phyloP scores from a whole-genome alignment of 2,888 invertebrate species.

The Lissonota sp. region DNA sequence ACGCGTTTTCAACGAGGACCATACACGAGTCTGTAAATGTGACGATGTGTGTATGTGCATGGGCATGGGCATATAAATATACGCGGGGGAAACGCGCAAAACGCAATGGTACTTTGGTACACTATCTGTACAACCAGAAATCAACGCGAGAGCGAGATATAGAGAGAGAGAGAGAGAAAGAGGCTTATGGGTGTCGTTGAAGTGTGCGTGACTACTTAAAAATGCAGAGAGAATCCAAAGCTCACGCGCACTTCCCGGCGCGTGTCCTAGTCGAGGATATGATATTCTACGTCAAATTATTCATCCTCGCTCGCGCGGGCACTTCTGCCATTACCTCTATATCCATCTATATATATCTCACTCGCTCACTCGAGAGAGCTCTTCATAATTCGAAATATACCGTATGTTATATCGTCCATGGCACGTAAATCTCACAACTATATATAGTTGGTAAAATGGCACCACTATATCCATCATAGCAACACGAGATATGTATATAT shows the following conservation, averaged over 20 bases:
- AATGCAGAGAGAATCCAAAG: conserved; percentile 65
- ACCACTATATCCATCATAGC: conserved; percentile 55
- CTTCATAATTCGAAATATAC: conserved; percentile 38
- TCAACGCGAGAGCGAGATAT: conserved; percentile 9
- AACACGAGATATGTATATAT: conserved; percentile 17
- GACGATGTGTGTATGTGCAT: not conserved
- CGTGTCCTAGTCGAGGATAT: conserved; percentile 64
- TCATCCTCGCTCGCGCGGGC: conserved; percentile 46
- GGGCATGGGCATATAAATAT: not conserved
- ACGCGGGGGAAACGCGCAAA: conserved; percentile 21
- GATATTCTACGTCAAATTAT: conserved; percentile 66
- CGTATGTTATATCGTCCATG: conserved; percentile 38
- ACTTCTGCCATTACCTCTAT: not conserved
- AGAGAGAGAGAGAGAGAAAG: conserved; percentile 18
- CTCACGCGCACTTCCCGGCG: conserved; percentile 56
- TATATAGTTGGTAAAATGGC: conserved; percentile 22
- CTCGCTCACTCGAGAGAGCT: not conserved
- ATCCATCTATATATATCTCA: not conserved
- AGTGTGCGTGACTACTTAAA: conserved; percentile 63
- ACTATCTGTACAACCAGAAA: conserved; percentile 35
- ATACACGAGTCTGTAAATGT: not conserved
- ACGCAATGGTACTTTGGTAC: conserved; percentile 50
- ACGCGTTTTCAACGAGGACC: conserved; percentile 5
- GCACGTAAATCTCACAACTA: conserved; percentile 4
- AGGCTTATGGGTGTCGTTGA: conserved; percentile 48